Conservation (phyloP, 2,113 vertebrate genomes). For the Odobenus rosmarus region DNA sequence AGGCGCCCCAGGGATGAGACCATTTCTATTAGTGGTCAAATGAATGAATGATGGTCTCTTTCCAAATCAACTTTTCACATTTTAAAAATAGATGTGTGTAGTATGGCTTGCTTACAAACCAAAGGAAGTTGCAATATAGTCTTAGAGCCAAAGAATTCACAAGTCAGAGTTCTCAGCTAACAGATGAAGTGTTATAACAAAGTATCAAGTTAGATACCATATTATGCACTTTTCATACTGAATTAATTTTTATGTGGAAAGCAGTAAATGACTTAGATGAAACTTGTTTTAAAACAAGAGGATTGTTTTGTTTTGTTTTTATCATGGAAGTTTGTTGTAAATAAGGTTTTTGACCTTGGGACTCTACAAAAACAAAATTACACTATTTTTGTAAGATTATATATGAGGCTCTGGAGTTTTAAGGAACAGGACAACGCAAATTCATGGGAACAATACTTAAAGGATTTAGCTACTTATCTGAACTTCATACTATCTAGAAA, state of each 20-base stretch:
- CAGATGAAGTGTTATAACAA: neutral
- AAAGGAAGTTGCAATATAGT: slow-evolving; percentile 1
- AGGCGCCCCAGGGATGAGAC: neutral
- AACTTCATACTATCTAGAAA: neutral
- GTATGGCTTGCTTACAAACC: slow-evolving; percentile 1
- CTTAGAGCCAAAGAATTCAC: slow-evolving; percentile 30
- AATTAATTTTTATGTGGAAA: slow-evolving; percentile 57
- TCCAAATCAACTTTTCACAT: slow-evolving; percentile 27
- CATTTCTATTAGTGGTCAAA: neutral
- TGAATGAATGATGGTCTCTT: neutral
- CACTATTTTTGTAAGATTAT: slow-evolving; percentile 48
- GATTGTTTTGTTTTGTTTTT: neutral
- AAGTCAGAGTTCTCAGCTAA: slow-evolving; percentile 40
- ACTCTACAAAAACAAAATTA: neutral
- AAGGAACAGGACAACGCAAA: slow-evolving; percentile 46
- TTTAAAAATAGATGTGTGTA: slow-evolving; percentile 12
- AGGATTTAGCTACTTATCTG: neutral
- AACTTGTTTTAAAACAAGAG: slow-evolving; percentile 31
- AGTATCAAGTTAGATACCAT: slow-evolving; percentile 43
- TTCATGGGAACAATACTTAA: slow-evolving; percentile 9
- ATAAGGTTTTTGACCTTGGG: slow-evolving; percentile 10
- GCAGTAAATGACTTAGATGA: slow-evolving; percentile 1
- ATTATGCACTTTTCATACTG: slow-evolving; percentile 31
- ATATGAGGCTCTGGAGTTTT: neutral
- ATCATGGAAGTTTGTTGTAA: slow-evolving; percentile 22